Conservation (phyloP, 1,140 invertebrate species). For the Gonioctena quinquepunctata region DNA sequence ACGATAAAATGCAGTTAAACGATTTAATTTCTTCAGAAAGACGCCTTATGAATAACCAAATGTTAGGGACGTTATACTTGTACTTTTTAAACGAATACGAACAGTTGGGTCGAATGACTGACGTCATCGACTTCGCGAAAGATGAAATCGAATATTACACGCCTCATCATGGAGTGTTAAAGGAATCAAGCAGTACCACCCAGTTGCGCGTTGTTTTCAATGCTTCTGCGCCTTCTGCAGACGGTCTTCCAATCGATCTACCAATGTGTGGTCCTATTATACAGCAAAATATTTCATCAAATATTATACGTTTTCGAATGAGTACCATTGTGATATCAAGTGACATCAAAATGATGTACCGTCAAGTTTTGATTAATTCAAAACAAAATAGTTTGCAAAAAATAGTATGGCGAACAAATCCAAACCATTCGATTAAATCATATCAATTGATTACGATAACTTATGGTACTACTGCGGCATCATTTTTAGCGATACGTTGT, state of each 20-base stretch:
- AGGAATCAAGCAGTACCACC: background rate
- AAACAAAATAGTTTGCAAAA: background rate
- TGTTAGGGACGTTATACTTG: background rate
- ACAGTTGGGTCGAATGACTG: background rate
- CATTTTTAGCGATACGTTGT: conserved; percentile 38
- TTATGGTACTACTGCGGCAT: conserved; percentile 40
- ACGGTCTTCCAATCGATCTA: background rate
- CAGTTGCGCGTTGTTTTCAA: background rate
- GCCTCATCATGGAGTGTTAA: background rate
- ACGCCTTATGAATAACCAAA: background rate
- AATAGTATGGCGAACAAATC: background rate
- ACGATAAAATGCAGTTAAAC: background rate
- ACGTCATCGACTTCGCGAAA: background rate
- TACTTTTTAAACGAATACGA: background rate
- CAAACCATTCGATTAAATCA: background rate
- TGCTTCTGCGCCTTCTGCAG: background rate
- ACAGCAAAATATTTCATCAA: background rate
- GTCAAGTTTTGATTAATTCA: background rate
- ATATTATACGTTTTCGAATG: background rate
- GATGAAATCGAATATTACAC: background rate
- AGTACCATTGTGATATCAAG: background rate
- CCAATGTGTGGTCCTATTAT: background rate
- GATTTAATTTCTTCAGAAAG: background rate
- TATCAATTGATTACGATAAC: conserved; percentile 43
- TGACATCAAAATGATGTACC: background rate